These are phyloP conservation scores for Gymnothorax javanicus DNA, from an alignment of 2,797 vertebrate genomes.

Conservation along the genomic window DNA sequence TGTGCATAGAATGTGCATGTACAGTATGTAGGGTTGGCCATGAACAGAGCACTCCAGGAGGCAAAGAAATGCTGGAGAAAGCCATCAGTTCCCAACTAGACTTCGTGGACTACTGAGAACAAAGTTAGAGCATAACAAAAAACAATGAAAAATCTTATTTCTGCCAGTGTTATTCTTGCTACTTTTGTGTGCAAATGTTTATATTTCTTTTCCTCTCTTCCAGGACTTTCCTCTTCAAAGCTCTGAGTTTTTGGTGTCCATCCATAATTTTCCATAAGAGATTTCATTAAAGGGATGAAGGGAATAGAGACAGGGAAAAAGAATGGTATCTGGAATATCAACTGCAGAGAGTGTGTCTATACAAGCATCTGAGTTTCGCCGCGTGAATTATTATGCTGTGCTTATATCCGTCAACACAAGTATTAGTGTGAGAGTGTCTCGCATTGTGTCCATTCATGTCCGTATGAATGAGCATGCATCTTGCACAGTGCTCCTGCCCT, in stretches of 20 bases:
- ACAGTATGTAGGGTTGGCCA: neutral
- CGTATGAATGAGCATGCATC: neutral
- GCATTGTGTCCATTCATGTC: neutral
- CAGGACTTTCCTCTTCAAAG: too few species aligned
- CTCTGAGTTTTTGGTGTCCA: neutral
- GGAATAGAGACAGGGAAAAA: too few species aligned
- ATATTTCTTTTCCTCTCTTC: too few species aligned
- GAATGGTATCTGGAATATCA: too few species aligned
- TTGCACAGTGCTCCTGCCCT: neutral
- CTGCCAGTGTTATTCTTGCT: too few species aligned
- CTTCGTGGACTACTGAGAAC: neutral
- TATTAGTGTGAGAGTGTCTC: neutral
- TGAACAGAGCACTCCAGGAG: slow-evolving; percentile 24
- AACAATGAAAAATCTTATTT: too few species aligned
- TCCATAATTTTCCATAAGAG: neutral
- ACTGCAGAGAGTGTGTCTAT: too few species aligned
- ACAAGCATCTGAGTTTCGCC: too few species aligned
- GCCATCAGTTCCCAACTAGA: neutral
- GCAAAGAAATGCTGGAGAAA: neutral
- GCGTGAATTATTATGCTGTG: too few species aligned
- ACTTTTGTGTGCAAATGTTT: too few species aligned
- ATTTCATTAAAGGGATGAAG: too few species aligned
- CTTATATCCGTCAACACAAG: too few species aligned
- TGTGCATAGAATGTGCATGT: neutral
- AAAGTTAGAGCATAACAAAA: neutral